phyloP scores from a whole-genome alignment of 2,888 invertebrate species.

The Eustalomyia histrio region DNA sequence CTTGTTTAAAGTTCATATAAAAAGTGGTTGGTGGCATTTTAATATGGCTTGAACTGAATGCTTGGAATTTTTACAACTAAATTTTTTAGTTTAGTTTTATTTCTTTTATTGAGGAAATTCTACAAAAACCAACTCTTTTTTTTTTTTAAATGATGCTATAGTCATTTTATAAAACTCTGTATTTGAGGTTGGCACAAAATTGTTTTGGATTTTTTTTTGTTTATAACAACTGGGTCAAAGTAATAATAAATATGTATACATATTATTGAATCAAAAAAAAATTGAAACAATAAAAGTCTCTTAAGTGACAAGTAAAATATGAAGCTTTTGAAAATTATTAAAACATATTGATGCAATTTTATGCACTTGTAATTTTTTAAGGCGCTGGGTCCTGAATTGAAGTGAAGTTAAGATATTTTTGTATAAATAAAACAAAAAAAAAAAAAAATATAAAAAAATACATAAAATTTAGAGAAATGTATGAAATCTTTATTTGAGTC shows the following conservation, averaged over 20 bases:
- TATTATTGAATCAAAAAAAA: conserved; percentile 53
- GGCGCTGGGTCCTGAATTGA: too few species aligned
- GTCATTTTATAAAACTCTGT: not conserved
- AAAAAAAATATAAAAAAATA: too few species aligned
- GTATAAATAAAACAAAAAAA: too few species aligned
- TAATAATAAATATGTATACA: conserved; percentile 55
- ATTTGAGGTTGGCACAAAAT: conserved; percentile 1
- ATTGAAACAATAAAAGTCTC: conserved; percentile 22
- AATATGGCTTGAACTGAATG: conserved; percentile 17
- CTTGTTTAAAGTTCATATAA: conserved; percentile 23
- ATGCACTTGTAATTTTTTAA: too few species aligned
- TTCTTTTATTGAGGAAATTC: not conserved
- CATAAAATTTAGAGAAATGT: too few species aligned
- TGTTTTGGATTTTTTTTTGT: conserved; percentile 6
- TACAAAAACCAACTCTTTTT: conserved; percentile 11
- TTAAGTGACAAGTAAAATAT: conserved; percentile 25
- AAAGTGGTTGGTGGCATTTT: not conserved
- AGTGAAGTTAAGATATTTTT: too few species aligned
- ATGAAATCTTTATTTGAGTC: too few species aligned
- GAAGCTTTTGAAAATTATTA: too few species aligned
- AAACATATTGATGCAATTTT: too few species aligned
- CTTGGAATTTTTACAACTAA: conserved; percentile 7
- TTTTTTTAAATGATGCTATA: conserved; percentile 3
- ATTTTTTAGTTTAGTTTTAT: not conserved
- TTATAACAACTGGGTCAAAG: conserved; percentile 53